Conservation (phyloP, 2,113 vertebrate species). For the Anas platyrhynchos region DNA sequence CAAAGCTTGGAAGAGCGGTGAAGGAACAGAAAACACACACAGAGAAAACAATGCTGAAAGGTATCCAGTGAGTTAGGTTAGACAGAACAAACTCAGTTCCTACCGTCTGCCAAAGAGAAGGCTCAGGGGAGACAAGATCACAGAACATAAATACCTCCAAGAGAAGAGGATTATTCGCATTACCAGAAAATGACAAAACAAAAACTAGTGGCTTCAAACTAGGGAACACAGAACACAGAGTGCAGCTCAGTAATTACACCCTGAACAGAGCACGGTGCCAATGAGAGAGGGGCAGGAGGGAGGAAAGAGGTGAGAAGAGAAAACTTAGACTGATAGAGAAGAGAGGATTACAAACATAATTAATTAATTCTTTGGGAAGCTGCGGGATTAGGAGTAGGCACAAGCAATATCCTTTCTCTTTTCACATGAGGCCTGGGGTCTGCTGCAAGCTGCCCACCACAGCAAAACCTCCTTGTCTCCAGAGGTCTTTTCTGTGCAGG, state of each 20-base stretch:
- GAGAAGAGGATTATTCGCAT: conserved; percentile 37
- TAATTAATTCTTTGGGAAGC: background rate
- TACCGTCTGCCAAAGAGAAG: conserved; percentile 7
- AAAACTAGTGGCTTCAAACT: background rate
- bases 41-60: background rate
- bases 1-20: background rate
- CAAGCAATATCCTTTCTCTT: background rate
- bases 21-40: background rate
- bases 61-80: background rate
- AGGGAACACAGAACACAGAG: background rate
- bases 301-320: background rate
- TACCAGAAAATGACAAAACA: conserved; percentile 31
- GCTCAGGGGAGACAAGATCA: conserved; percentile 50
- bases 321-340: conserved; percentile 1
- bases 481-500: background rate
- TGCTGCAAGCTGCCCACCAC: background rate
- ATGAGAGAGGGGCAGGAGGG: background rate
- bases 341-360: conserved; percentile 9
- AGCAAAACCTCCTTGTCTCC: background rate
- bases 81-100: background rate
- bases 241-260: background rate
- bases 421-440: background rate
- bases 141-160: conserved; percentile 34
- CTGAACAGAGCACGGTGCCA: background rate
- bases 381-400: background rate